Evolutionary conservation across 2,888 invertebrate genomes (phyloP).

Genomic region (Crioceris asparagi): DNA sequence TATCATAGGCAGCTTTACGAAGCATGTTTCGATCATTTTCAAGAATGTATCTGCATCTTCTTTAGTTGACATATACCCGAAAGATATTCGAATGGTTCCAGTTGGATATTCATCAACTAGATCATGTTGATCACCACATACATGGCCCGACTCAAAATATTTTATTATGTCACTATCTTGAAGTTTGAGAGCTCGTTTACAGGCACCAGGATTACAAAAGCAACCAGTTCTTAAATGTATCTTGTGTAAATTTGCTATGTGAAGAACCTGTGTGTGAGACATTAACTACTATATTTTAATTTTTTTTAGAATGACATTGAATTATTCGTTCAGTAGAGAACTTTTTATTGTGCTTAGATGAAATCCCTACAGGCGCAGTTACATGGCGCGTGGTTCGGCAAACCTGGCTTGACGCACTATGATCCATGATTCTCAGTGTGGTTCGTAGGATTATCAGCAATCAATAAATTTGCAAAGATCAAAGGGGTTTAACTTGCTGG

Average conservation of each 20-base stretch:
- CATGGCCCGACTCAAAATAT: conserved; percentile 69
- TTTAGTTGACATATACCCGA: conserved; percentile 79
- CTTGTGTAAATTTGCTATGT: conserved; percentile 77
- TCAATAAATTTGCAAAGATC: no score
- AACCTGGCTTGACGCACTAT: no score
- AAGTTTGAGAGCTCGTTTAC: conserved; percentile 67
- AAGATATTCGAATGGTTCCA: conserved; percentile 84
- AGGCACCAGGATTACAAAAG: conserved; percentile 94
- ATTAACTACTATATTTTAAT: conserved; percentile 8
- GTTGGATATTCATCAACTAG: conserved; percentile 79
- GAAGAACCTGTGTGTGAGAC: conserved; percentile 65
- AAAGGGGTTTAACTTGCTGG: no score
- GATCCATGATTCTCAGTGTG: no score
- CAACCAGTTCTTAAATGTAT: conserved; percentile 88
- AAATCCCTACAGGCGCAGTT: no score
- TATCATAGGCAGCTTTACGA: conserved; percentile 45
- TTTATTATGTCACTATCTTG: conserved; percentile 57
- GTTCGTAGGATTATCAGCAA: no score
- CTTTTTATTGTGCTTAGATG: no score
- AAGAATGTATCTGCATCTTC: conserved; percentile 63
- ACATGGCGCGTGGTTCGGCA: no score
- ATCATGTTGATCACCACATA: conserved; percentile 84
- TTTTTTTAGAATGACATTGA: neutral
- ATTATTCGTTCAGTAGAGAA: neutral
- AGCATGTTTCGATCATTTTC: conserved; percentile 64